A percentile compares a stretch with the other conserved stretches of the same genome.
Conservation (phyloP, 2,113 vertebrate genomes). For the Paracanthobrama guichenoti region DNA sequence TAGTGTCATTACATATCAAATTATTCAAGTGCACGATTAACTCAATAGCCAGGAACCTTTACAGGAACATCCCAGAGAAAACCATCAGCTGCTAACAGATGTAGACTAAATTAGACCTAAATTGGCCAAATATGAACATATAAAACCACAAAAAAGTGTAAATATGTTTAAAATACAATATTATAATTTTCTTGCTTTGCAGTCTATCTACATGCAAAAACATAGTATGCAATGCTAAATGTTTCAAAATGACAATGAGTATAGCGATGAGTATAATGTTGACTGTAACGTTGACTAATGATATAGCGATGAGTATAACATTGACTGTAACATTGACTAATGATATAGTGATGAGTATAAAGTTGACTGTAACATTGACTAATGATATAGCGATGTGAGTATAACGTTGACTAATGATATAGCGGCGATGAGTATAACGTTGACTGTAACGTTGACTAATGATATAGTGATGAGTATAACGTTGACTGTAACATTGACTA, state of each 20-base stretch:
- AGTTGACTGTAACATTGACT: too few relatives aligned
- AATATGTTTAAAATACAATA: neutral
- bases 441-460: too few relatives aligned
- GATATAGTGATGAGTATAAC: too few relatives aligned
- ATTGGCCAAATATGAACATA: neutral
- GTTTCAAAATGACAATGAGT: neutral
- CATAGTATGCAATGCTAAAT: neutral
- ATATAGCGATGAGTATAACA: too few relatives aligned
- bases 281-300: too few relatives aligned
- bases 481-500: too few relatives aligned
- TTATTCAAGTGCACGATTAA: constrained; percentile 10
- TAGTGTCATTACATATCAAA: constrained; percentile 15
- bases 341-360: too few relatives aligned
- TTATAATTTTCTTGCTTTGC: neutral
- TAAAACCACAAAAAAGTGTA: neutral
- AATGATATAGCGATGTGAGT: too few relatives aligned
- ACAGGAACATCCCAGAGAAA: neutral
- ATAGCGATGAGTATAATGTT: too few relatives aligned
- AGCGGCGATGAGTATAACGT: too few relatives aligned
- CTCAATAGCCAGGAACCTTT: neutral
- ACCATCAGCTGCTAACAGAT: neutral
- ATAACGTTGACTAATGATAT: too few relatives aligned
- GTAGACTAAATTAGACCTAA: neutral
- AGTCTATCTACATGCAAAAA: neutral
- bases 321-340: too few relatives aligned